Percentiles rank a stretch among this genome's conserved stretches.
phyloP scores from a whole-genome alignment of 2,888 invertebrate genomes.

The Lycia hirtaria region DNA sequence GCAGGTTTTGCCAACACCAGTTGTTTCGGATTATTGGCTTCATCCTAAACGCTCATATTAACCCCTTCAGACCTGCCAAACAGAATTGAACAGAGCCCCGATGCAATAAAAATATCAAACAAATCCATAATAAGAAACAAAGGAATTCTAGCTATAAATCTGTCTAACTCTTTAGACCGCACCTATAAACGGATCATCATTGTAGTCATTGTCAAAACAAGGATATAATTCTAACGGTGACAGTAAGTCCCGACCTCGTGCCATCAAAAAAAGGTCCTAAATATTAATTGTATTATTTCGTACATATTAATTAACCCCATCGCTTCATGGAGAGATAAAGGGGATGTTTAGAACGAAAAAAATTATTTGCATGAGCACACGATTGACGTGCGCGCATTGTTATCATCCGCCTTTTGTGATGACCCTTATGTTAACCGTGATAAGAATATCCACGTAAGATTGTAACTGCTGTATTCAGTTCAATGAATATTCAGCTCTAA shows the following conservation, averaged over 20 bases:
- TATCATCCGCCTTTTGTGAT: conserved; percentile 84
- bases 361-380: conserved; percentile 84
- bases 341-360: conserved; percentile 83
- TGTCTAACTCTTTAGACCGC: conserved; percentile 69
- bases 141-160: conserved; percentile 71
- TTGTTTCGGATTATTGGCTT: conserved; percentile 83
- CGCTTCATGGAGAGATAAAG: conserved; percentile 76
- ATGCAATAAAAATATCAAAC: conserved; percentile 70
- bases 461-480: conserved; percentile 47
- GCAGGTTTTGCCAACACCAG: conserved; percentile 81
- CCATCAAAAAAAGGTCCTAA: conserved; percentile 75
- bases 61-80: conserved; percentile 84
- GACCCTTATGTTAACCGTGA: conserved; percentile 82
- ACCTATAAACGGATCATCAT: conserved; percentile 57
- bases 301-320: conserved; percentile 85
- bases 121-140: conserved; percentile 78
- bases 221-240: conserved; percentile 79
- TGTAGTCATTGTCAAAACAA: conserved; percentile 75
- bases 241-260: conserved; percentile 81
- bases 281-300: conserved; percentile 81
- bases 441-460: conserved; percentile 55
- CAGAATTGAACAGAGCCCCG: conserved; percentile 71
- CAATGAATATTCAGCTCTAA: conserved; percentile 61
- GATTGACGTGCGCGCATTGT: conserved; percentile 84
- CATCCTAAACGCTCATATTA: conserved; percentile 82